Evolutionary conservation across 2,888 invertebrate genomes (phyloP).

Genomic region (Ashinkailepas kermadecensis): DNA sequence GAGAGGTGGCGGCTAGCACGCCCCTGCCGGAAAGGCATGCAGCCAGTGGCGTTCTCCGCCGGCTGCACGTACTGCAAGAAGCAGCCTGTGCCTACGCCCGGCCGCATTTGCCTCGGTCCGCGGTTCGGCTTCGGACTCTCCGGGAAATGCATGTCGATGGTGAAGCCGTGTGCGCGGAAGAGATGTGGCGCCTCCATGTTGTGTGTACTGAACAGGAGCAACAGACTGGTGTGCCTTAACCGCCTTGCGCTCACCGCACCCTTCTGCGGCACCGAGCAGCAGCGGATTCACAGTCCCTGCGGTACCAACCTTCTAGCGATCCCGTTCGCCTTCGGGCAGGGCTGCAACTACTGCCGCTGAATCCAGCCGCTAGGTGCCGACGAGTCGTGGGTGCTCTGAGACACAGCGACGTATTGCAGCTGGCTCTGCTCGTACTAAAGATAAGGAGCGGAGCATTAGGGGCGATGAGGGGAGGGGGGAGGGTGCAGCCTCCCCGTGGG

Average conservation of each 20-base stretch:
- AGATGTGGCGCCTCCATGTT: not conserved
- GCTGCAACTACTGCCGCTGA: too few relatives aligned
- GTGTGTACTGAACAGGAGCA: not conserved
- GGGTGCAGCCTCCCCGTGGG: too few relatives aligned
- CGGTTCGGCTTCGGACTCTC: not conserved
- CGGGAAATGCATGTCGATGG: not conserved
- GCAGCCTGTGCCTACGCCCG: not conserved
- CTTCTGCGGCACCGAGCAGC: too few relatives aligned
- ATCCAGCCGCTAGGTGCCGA: too few relatives aligned
- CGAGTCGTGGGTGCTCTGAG: too few relatives aligned
- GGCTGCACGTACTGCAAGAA: not conserved
- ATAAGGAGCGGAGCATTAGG: too few relatives aligned
- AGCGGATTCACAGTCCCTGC: too few relatives aligned
- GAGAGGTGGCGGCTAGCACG: not conserved
- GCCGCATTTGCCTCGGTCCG: not conserved
- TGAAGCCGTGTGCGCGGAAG: not conserved
- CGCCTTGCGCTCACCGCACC: not conserved
- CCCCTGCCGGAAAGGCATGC: not conserved
- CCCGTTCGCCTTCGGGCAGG: too few relatives aligned
- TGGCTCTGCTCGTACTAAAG: too few relatives aligned
- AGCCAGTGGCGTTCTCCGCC: not conserved
- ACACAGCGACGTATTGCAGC: too few relatives aligned
- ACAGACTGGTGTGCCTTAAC: not conserved
- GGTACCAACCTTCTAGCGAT: too few relatives aligned
- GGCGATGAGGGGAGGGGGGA: too few relatives aligned